Base-by-base conservation (phyloP, 2,888 invertebrate genomes). In the Endomychus coccineus region DNA sequence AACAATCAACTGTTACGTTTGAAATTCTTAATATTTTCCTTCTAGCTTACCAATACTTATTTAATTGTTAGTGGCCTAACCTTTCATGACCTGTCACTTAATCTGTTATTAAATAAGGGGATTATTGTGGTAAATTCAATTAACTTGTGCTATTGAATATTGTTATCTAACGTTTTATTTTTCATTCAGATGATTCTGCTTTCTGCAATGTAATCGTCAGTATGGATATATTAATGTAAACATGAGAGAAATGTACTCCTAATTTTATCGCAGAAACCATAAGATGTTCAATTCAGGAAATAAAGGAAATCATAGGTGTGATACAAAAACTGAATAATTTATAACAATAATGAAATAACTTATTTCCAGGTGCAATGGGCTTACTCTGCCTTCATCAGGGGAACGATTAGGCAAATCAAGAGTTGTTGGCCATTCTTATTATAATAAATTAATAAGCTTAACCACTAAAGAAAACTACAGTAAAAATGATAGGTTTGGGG, bases 21-120 rank as follows among this genome's bases (percentile, higher is more conserved):
- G 9, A 25, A 10, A 19, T 13, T 11, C 30, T 11, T 5, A 31
- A 33, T 40, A 44, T 42, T 38, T 45, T 44, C 36, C 42, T 48
- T 50, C 46, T 44, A 42, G 31, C 39, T 43, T 45, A 47, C 37
- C 17, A 21, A n/a, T n/a, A 34, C 34, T 17, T 32, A 38, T 34
- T 36, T 17, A 27, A 30, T 28, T 34, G 28, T 17, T 27, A 39
- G 41, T 52, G 52, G 48, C 56, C 56, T 62, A 62, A 60, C 60
- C 60, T 60, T 58, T 58, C 53, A 58, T 58, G 61, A 60, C 56
- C 61, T 59, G 58, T 58, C 57, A 59, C 52, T 48, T 49, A 46
- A 58, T 54, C 52, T 50, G 48, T 49, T 52, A 48, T 49, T 55
- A 43, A 45, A 43, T 50, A 48, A 51, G 48, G 36, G 51, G 50